Percentiles rank a stretch among this genome's conserved stretches.
phyloP scores from a whole-genome alignment of 2,113 vertebrate genomes.

The Propithecus coquereli region DNA sequence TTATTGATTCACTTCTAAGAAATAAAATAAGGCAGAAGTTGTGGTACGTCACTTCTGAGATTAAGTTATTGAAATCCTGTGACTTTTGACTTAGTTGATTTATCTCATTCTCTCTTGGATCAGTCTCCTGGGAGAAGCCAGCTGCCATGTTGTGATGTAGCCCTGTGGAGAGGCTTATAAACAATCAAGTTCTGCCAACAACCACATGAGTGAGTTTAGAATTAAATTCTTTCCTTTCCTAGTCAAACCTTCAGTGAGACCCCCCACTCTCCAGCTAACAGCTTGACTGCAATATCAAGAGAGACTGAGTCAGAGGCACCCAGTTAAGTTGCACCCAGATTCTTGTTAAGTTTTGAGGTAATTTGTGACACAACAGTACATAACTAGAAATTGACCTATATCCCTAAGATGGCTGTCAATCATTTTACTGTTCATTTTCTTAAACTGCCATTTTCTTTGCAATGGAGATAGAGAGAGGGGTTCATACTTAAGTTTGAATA shows the following conservation, averaged over 20 bases:
- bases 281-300: neutral
- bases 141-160: neutral
- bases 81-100: neutral
- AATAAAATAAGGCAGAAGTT: neutral
- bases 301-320: neutral
- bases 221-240: neutral
- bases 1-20: conserved; percentile 1
- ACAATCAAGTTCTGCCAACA: neutral
- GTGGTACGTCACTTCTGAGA: neutral
- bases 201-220: neutral
- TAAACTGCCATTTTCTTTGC: neutral
- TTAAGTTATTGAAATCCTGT: neutral
- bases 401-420: neutral
- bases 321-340: neutral
- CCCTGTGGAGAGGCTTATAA: neutral
- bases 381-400: neutral
- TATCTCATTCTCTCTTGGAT: neutral
- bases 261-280: neutral
- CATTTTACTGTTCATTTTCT: neutral
- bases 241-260: neutral
- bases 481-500: neutral
- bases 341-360: neutral
- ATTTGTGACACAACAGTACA: neutral
- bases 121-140: neutral
- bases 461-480: neutral